phyloP scores from a whole-genome alignment of 1,140 invertebrate species.

The Periplaneta americana region DNA sequence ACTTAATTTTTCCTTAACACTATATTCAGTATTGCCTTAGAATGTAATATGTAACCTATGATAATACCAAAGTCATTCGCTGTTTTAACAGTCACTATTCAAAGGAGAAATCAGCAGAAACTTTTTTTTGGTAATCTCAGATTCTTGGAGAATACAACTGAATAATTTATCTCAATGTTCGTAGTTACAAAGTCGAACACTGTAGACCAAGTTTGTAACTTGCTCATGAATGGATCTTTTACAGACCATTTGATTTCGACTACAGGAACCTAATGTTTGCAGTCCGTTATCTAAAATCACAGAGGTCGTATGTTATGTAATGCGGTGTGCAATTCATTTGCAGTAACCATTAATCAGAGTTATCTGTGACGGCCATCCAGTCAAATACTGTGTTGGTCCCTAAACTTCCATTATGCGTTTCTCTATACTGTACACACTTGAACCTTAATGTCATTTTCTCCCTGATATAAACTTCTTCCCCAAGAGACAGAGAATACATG shows the following conservation, averaged over 20 bases:
- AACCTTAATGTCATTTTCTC: no score
- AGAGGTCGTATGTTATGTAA: background rate
- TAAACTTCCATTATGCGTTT: background rate
- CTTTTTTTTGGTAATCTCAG: no score
- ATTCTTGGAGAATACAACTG: no score
- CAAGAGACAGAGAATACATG: background rate
- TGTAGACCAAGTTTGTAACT: no score
- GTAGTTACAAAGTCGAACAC: no score
- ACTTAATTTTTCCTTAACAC: no score
- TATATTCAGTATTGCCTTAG: no score
- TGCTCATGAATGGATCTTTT: background rate
- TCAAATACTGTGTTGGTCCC: background rate
- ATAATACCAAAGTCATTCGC: no score
- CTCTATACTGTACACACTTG: background rate
- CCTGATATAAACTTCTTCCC: background rate
- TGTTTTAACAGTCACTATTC: no score
- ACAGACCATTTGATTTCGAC: background rate
- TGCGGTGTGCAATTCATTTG: background rate
- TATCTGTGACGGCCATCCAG: background rate
- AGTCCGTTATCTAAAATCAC: background rate
- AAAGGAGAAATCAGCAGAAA: no score
- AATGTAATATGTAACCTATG: no score
- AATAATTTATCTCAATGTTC: no score
- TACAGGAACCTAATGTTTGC: background rate
- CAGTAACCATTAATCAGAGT: background rate